These are phyloP conservation scores for Venusia cambrica DNA, from an alignment of 2,888 invertebrate species.

Conservation along the genomic window DNA sequence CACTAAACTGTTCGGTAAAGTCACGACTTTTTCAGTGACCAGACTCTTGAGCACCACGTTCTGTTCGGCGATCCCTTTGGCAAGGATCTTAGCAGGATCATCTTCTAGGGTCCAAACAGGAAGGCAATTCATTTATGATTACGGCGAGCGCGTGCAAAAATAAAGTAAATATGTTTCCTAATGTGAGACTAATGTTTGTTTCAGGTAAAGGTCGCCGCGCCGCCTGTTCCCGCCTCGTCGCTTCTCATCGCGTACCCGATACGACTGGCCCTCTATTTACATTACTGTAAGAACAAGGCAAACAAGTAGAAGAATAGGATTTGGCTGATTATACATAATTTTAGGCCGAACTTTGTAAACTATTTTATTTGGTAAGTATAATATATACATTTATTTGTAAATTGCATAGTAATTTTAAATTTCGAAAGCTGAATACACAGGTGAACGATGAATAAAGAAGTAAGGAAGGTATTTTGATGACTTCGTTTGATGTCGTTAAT, in stretches of 20 bases:
- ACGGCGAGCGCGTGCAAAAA: too few relatives aligned
- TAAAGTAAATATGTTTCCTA: too few relatives aligned
- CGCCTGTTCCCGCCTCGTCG: constrained; percentile 37
- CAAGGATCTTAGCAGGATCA: too few relatives aligned
- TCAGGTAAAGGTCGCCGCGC: constrained; percentile 72
- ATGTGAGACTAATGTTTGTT: constrained; percentile 61
- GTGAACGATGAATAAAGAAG: constrained; percentile 56
- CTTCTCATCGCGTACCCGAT: constrained; percentile 54
- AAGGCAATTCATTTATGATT: too few relatives aligned
- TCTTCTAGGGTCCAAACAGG: too few relatives aligned
- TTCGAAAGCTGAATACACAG: constrained; percentile 59
- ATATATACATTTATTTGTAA: constrained; percentile 56
- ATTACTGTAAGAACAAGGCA: constrained; percentile 41
- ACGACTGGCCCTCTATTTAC: constrained; percentile 67
- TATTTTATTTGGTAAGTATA: constrained; percentile 55
- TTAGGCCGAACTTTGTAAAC: constrained; percentile 47
- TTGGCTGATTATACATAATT: constrained; percentile 43
- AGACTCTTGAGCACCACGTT: too few relatives aligned
- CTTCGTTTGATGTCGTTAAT: constrained; percentile 53
- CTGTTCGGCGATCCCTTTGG: too few relatives aligned
- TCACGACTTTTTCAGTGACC: too few relatives aligned
- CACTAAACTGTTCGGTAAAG: too few relatives aligned
- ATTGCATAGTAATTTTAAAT: constrained; percentile 58
- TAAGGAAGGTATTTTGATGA: constrained; percentile 54
- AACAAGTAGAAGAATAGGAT: constrained; percentile 41